Base-by-base conservation (phyloP, 2,797 vertebrate species). In the Amphiprion clarkii region DNA sequence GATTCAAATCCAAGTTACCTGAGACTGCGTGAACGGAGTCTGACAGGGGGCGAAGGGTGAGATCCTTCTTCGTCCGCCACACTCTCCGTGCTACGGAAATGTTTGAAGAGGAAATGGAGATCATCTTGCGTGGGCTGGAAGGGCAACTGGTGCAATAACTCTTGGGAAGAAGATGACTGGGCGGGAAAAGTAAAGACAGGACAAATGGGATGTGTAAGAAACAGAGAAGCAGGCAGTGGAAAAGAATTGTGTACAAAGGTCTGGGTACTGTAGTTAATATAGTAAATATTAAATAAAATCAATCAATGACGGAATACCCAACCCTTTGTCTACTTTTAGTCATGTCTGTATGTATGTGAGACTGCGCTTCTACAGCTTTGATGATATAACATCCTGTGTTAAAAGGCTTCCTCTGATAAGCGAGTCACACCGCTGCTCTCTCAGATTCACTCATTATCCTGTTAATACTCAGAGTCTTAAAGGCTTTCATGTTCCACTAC, bases 121-220 rank as follows among this genome's bases (percentile, higher is more conserved):
- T 98, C 97, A 66, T 98, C 97, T 11, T 96, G 94, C 0, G 97
- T 98, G 63, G 97, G 97, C 80, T 98, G 97, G 91, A 94, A 97
- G 63, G 96, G 96, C 91, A 98, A 92, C 92, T 98, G 97, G 90
- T 98, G 97, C 79, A 98, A 91, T 46, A 95, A 94, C 89, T 98
- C 97, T 92, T 97, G 96, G 63, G 97, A 98, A 81, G 97, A 98
- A 8, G 96, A 97, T 0, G 97, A 98, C 96, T 98, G 87, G 21
- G 40, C 59, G 25, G 27, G 55, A 60, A 53, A 69, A 21, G 44
- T 1, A 48, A 0, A 62, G 36, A 21, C 6, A 33, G 21, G 14
- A 40, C 1, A 56, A 46, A 55, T 1, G 10, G 14, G 31, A 4
- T 17, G 17, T 39, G 9, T 5, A 11, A 21, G 29, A 17, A 21